Evolutionary conservation across 2,797 vertebrate species (phyloP).

Genomic region (Decapterus maruadsi): DNA sequence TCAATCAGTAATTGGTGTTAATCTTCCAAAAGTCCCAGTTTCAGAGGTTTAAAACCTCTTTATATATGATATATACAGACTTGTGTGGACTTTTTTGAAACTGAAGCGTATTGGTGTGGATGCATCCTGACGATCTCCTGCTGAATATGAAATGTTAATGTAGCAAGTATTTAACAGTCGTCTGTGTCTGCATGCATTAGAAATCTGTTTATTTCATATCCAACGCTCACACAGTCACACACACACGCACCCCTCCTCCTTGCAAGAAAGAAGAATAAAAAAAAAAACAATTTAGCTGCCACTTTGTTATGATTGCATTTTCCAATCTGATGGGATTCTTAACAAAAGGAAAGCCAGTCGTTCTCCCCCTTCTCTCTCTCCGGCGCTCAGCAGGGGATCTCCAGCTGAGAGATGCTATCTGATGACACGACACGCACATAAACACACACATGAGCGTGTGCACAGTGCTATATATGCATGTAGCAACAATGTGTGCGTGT

Average conservation of each 20-base stretch:
- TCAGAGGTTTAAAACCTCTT: no score
- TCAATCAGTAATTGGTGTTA: no score
- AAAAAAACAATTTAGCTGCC: constrained; percentile 55
- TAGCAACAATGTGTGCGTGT: not conserved
- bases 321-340: constrained; percentile 70
- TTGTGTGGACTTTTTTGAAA: no score
- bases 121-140: not conserved
- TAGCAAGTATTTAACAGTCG: constrained; percentile 31
- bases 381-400: constrained; percentile 54
- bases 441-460: not conserved
- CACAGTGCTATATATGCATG: not conserved
- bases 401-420: constrained; percentile 48
- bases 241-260: constrained; percentile 14
- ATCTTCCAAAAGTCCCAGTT: no score
- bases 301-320: constrained; percentile 77
- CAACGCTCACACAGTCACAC: constrained; percentile 33
- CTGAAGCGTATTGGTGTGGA: no score
- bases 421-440: constrained; percentile 24
- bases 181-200: constrained; percentile 28
- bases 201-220: constrained; percentile 59
- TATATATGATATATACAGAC: no score
- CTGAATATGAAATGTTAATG: constrained; percentile 45
- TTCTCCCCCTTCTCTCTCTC: constrained; percentile 10
- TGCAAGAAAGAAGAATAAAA: constrained; percentile 26
- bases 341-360: constrained; percentile 56